Base-by-base conservation (phyloP, 2,797 vertebrate species). In the Platyrinchus mystaceus region DNA sequence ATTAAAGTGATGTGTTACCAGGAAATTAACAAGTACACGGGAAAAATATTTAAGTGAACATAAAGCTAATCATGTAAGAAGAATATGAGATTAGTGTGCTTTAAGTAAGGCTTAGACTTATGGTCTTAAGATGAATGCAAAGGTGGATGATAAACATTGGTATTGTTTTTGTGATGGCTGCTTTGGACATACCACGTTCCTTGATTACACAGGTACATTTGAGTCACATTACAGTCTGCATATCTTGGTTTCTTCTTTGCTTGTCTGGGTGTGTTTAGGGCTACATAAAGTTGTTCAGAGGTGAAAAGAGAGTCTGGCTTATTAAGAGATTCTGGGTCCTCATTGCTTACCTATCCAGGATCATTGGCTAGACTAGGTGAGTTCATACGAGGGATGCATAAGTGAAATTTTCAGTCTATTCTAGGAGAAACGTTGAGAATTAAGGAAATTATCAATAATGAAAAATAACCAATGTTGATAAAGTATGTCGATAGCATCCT, bases 91-190 rank as follows among this genome's bases (percentile, higher is more conserved):
- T 70, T 89, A 87, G 9, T 64, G 10, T 81, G 47, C 71, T 87
- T 92, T 84, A 89, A 92, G 7, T 75, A 81, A 95, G 34, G 55
- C 41, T 95, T 71, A 91, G 74, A 79, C n/a, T 94, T 24, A 9
- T 74, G 39, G 22, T 89, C 44, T 71, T 92, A 87, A 93, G 47
- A 74, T 62, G 22, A 39, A 37, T 71, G 26, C 16, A 81, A 52
- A 76, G 34, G 34, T 43, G 26, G 44, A 50, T 94, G 84, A 58
- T 68, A 66, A 92, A 82, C 41, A 7, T 64, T 3, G 12, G 81
- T 59, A 36, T 62, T 81, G 41, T 87, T 97, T 90, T 32, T 81
- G 11, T 64, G 28, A 58, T 77, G 28, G 9, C 84, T 76, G 67
- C 27, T 59, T 58, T 93, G 62, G 67, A 27, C 34, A 39, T n/a